Conservation (phyloP, 2,113 vertebrate species). For the Diphyllodes magnificus region DNA sequence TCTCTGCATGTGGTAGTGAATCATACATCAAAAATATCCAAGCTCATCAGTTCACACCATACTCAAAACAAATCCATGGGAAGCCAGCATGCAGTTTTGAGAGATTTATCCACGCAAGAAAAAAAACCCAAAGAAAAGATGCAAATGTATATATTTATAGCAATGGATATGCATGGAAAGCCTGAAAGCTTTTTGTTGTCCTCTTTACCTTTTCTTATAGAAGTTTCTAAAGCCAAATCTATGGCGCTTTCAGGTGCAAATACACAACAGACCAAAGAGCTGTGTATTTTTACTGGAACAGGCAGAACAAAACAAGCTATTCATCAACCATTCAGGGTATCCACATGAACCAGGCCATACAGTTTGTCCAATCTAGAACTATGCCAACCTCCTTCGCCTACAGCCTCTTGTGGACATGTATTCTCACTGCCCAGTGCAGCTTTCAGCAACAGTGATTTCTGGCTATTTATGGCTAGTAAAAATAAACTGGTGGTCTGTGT, state of each 20-base stretch:
- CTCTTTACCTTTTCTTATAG: background rate
- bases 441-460: background rate
- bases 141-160: background rate
- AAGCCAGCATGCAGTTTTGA: constrained; percentile 16
- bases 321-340: background rate
- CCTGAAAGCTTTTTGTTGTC: background rate
- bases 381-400: background rate
- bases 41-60: constrained; percentile 38
- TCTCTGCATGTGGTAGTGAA: constrained; percentile 58
- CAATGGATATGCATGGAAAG: background rate
- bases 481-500: background rate
- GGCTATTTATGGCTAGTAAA: background rate
- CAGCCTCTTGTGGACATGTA: background rate
- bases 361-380: background rate
- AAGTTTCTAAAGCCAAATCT: background rate
- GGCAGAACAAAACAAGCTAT: background rate
- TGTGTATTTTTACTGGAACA: background rate
- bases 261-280: background rate
- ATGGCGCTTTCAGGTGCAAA: background rate
- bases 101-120: background rate
- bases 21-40: constrained; percentile 64
- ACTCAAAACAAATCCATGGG: constrained; percentile 38
- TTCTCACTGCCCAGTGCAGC: background rate
- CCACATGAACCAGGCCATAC: background rate
- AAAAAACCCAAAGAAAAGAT: background rate